These are phyloP conservation scores for Aculops lycopersici DNA, from an alignment of 1,140 invertebrate genomes.

Conservation along the genomic window DNA sequence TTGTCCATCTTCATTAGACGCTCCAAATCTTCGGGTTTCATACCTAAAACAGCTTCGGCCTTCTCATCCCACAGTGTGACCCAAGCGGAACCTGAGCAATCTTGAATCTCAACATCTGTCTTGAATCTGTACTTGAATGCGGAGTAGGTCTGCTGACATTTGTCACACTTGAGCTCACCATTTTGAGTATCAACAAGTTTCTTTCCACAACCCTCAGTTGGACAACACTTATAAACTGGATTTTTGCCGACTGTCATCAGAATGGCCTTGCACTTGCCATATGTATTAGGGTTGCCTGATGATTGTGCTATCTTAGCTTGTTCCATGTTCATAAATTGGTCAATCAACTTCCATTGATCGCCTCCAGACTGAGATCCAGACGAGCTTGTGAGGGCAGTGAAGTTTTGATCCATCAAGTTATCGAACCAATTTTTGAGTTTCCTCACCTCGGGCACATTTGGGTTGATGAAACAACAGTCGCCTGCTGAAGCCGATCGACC, in stretches of 20 bases:
- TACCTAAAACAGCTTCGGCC: slow-evolving; percentile 41
- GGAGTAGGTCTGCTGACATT: slow-evolving; percentile 48
- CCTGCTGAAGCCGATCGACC: slow-evolving; percentile 20
- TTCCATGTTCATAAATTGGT: not conserved
- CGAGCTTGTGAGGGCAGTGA: slow-evolving; percentile 25
- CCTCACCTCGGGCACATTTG: slow-evolving; percentile 55
- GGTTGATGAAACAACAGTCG: slow-evolving; percentile 25
- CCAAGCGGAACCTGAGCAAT: slow-evolving; percentile 46
- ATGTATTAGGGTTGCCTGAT: slow-evolving; percentile 20
- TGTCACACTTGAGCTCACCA: slow-evolving; percentile 65
- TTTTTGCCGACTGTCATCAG: slow-evolving; percentile 34
- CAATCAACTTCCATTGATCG: slow-evolving; percentile 11
- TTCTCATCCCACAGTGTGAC: slow-evolving; percentile 58
- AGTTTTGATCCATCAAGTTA: slow-evolving; percentile 25
- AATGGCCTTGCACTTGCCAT: slow-evolving; percentile 33
- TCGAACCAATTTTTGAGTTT: slow-evolving; percentile 63
- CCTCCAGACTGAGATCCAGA: slow-evolving; percentile 18
- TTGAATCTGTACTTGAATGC: slow-evolving; percentile 59
- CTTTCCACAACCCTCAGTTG: slow-evolving; percentile 53
- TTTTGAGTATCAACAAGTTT: slow-evolving; percentile 60
- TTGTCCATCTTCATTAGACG: slow-evolving; percentile 13
- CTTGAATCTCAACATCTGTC: slow-evolving; percentile 34
- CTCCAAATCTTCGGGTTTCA: slow-evolving; percentile 9
- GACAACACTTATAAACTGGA: slow-evolving; percentile 63
- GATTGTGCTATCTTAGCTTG: not conserved